Conservation (phyloP, 2,113 vertebrate genomes). For the Eulemur macaco region DNA sequence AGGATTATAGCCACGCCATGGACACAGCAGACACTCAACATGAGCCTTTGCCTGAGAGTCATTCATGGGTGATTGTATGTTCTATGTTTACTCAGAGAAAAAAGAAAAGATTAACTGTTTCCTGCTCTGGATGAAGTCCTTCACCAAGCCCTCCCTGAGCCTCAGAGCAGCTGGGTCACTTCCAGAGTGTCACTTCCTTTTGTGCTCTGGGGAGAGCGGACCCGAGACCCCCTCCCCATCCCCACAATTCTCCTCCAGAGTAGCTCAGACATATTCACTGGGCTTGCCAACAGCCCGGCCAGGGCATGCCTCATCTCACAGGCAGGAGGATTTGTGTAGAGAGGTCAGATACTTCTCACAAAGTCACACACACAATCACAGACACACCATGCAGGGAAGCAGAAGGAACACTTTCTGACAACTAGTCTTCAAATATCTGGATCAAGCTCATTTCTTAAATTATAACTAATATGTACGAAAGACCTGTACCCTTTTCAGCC, state of each 20-base stretch:
- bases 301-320: not conserved
- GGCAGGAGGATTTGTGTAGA: not conserved
- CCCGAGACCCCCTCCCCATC: not conserved
- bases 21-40: constrained; percentile 1
- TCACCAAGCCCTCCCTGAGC: not conserved
- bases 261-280: not conserved
- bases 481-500: not conserved
- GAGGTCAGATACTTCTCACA: constrained; percentile 42
- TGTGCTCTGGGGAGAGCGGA: not conserved
- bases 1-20: not conserved
- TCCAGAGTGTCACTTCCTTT: not conserved
- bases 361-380: constrained; percentile 15
- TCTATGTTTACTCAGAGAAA: constrained; percentile 17
- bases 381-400: not conserved
- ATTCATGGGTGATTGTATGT: not conserved
- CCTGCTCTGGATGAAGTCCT: not conserved
- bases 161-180: not conserved
- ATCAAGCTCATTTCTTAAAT: not conserved
- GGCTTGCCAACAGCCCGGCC: not conserved
- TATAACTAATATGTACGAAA: constrained; percentile 34
- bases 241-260: not conserved
- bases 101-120: constrained; percentile 31
- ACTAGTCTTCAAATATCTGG: constrained; percentile 32
- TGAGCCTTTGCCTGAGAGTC: not conserved
- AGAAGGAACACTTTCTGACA: constrained; percentile 41